Percentiles rank a stretch among this genome's conserved stretches.
Evolutionary conservation across 1,140 invertebrate genomes (phyloP).

Genomic region (Bilobella aurantiaca): DNA sequence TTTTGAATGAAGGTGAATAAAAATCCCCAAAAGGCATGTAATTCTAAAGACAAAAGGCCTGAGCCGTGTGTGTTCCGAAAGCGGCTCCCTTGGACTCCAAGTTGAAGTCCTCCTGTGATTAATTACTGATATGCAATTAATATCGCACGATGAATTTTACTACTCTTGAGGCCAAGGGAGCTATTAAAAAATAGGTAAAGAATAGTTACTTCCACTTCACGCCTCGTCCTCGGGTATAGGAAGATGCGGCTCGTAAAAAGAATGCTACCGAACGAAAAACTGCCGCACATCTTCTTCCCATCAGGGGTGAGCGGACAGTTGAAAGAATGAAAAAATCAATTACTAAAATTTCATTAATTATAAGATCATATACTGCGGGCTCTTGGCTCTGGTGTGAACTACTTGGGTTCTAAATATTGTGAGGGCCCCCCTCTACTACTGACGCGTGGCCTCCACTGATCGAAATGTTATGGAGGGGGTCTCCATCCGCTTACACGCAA

Average conservation of each 20-base stretch:
- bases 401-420: conserved; percentile 5
- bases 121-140: conserved; percentile 28
- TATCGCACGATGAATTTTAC: conserved; percentile 9
- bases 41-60: background rate
- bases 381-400: background rate
- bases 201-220: background rate
- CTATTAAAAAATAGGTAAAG: background rate
- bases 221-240: too few relatives aligned
- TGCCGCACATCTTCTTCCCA: background rate
- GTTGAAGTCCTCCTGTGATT: conserved; percentile 13
- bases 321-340: conserved; percentile 24
- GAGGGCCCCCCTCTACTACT: conserved; percentile 2
- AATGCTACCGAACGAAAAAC: conserved; percentile 17
- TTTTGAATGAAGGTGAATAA: too few relatives aligned
- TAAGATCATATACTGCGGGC: conserved; percentile 15
- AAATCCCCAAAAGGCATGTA: background rate
- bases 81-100: conserved; percentile 2
- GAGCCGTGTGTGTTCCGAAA: conserved; percentile 7
- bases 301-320: background rate
- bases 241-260: too few relatives aligned
- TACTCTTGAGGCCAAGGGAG: background rate
- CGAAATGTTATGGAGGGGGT: conserved; percentile 21
- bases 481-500: background rate
- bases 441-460: conserved; percentile 25
- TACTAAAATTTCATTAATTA: conserved; percentile 30